These are phyloP conservation scores for Lytechinus pictus DNA, from an alignment of 35 echinoderm and acorn worm species.

Conservation along the genomic window DNA sequence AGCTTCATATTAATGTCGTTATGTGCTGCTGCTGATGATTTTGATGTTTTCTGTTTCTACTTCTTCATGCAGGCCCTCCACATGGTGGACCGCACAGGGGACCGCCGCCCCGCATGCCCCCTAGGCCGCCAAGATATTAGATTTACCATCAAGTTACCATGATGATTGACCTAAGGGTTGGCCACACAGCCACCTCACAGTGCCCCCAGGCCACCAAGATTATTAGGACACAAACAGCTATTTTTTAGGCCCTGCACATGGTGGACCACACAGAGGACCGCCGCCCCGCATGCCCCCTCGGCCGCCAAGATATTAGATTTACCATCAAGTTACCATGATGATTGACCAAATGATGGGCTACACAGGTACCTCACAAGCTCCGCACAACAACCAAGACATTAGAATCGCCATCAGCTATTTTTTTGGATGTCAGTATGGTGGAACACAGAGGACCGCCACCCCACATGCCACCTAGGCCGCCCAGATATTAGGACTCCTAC, in stretches of 20 bases:
- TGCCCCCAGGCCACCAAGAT: too few relatives aligned
- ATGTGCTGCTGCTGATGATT: neutral
- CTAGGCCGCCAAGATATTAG: neutral
- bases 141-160: neutral
- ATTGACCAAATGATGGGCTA: too few relatives aligned
- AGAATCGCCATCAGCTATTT: too few relatives aligned
- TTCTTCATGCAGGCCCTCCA: neutral
- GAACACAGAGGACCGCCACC: neutral
- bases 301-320: neutral
- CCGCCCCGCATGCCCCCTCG: neutral
- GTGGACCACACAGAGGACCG: neutral
- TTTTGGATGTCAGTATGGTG: neutral
- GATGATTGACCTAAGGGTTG: too few relatives aligned
- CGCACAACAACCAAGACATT: too few relatives aligned
- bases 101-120: neutral
- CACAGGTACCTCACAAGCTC: too few relatives aligned
- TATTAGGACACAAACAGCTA: too few relatives aligned
- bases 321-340: neutral
- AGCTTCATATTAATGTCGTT: neutral
- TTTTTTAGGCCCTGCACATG: neutral
- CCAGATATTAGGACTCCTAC: neutral
- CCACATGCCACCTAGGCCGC: neutral
- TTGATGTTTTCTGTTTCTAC: neutral
- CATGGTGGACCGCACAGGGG: neutral
- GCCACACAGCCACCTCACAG: too few relatives aligned